phyloP scores from a whole-genome alignment of 2,888 invertebrate genomes.

The Copidosoma aretas region DNA sequence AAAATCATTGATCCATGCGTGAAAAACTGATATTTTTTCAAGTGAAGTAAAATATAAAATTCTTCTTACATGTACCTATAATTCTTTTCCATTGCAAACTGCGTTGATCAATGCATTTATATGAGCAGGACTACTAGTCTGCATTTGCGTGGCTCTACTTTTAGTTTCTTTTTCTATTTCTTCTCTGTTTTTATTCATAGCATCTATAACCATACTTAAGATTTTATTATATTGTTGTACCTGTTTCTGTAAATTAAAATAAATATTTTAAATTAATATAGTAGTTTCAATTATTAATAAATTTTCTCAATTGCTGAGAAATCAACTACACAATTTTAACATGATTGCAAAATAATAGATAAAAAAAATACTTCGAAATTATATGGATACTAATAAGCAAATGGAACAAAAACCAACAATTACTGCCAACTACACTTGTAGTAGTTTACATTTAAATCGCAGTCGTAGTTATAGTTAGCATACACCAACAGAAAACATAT shows the following conservation, averaged over 20 bases:
- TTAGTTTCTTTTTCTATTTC: constrained; percentile 95
- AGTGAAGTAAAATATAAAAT: not conserved
- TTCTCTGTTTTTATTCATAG: constrained; percentile 87
- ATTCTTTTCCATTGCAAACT: constrained; percentile 86
- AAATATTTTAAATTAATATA: constrained; percentile 4
- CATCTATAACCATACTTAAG: constrained; percentile 88
- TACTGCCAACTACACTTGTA: constrained; percentile 48
- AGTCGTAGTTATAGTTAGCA: constrained; percentile 55
- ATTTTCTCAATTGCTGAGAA: constrained; percentile 19
- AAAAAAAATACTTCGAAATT: constrained; percentile 11
- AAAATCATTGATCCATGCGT: not conserved
- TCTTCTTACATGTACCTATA: constrained; percentile 64
- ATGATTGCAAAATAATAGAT: constrained; percentile 13
- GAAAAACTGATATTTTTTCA: not conserved
- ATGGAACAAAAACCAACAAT: constrained; percentile 49
- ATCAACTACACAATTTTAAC: not conserved
- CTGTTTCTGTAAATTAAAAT: constrained; percentile 78
- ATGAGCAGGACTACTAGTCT: constrained; percentile 84
- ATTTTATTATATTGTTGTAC: constrained; percentile 92
- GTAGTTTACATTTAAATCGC: constrained; percentile 62
- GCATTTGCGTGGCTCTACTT: constrained; percentile 69
- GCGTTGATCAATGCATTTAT: constrained; percentile 89
- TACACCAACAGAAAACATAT: constrained; percentile 51
- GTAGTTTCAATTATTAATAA: constrained; percentile 52
- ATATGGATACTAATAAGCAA: constrained; percentile 46